Conservation (phyloP, 2,888 invertebrate species). For the Drosophila flavopinicola region DNA sequence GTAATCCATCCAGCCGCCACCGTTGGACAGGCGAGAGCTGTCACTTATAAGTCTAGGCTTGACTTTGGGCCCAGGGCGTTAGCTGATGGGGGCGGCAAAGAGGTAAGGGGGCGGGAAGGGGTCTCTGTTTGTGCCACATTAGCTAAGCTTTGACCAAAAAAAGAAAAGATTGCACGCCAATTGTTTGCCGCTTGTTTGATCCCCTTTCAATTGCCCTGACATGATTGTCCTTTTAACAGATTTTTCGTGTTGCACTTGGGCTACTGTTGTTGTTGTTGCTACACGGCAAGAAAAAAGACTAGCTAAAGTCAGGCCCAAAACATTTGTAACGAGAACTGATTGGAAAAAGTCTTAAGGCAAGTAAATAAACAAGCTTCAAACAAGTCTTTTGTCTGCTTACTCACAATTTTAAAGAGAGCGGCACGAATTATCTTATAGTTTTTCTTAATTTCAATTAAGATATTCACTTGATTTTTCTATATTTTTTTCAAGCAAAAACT, state of each 20-base stretch:
- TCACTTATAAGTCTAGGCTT: slow-evolving; percentile 43
- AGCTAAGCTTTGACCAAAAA: slow-evolving; percentile 37
- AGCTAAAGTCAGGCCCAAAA: too few species aligned
- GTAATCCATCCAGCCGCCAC: slow-evolving; percentile 17
- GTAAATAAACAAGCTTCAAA: too few species aligned
- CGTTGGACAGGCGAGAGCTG: slow-evolving; percentile 55
- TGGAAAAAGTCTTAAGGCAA: too few species aligned
- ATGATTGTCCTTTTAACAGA: slow-evolving; percentile 75
- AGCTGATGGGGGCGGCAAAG: neutral
- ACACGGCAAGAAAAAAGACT: too few species aligned
- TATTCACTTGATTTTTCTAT: too few species aligned
- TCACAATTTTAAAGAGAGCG: too few species aligned
- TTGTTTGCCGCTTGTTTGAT: slow-evolving; percentile 26
- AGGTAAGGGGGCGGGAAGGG: slow-evolving; percentile 6
- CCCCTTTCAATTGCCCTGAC: slow-evolving; percentile 63
- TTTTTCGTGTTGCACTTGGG: slow-evolving; percentile 52
- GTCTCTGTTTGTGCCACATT: slow-evolving; percentile 59
- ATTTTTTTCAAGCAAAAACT: too few species aligned
- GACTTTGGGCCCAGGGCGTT: slow-evolving; percentile 16
- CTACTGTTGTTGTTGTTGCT: slow-evolving; percentile 36
- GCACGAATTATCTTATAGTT: too few species aligned
- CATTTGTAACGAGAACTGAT: too few species aligned
- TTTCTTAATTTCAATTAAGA: too few species aligned
- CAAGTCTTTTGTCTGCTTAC: too few species aligned
- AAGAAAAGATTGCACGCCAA: slow-evolving; percentile 39